These are phyloP conservation scores for Periophthalmodon schlosseri DNA, from an alignment of 2,113 vertebrate species.

Conservation along the genomic window DNA sequence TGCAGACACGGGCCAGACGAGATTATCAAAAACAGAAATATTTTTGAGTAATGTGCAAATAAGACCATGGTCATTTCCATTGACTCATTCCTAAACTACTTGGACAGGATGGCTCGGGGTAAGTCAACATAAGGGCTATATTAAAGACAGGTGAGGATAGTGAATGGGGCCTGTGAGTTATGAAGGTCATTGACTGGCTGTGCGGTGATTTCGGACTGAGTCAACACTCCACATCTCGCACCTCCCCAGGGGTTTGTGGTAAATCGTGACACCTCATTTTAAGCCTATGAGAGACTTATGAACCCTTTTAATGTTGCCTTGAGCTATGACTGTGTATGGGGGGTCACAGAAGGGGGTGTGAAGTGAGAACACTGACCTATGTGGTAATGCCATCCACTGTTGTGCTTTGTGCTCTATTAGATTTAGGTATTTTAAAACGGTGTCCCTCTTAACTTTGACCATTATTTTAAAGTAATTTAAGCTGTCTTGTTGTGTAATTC, in stretches of 20 bases:
- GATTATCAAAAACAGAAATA: slow-evolving; percentile 23
- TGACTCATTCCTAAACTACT: slow-evolving; percentile 24
- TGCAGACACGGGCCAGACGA: slow-evolving; percentile 9
- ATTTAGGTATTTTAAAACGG: not conserved
- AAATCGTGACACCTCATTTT: slow-evolving; percentile 42
- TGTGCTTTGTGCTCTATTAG: slow-evolving; percentile 2
- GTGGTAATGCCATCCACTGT: not conserved
- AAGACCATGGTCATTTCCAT: slow-evolving; percentile 37
- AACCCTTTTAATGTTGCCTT: slow-evolving; percentile 38
- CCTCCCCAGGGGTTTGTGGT: slow-evolving; percentile 13
- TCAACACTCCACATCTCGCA: slow-evolving; percentile 54
- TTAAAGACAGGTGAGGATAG: slow-evolving; percentile 44
- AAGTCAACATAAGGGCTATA: slow-evolving; percentile 39
- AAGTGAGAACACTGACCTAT: slow-evolving; percentile 16
- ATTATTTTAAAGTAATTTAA: not conserved
- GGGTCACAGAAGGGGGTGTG: slow-evolving; percentile 13
- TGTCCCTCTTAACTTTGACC: not conserved
- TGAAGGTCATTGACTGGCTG: slow-evolving; percentile 40
- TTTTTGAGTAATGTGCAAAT: slow-evolving; percentile 30
- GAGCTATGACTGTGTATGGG: slow-evolving; percentile 34
- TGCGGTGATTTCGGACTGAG: slow-evolving; percentile 45
- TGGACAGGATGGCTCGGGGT: slow-evolving; percentile 27
- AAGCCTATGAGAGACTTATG: slow-evolving; percentile 39
- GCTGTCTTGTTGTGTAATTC: not conserved
- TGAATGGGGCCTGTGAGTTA: slow-evolving; percentile 30